Evolutionary conservation across 1,140 invertebrate species (phyloP).

Genomic region (Armadillidium nasatum): DNA sequence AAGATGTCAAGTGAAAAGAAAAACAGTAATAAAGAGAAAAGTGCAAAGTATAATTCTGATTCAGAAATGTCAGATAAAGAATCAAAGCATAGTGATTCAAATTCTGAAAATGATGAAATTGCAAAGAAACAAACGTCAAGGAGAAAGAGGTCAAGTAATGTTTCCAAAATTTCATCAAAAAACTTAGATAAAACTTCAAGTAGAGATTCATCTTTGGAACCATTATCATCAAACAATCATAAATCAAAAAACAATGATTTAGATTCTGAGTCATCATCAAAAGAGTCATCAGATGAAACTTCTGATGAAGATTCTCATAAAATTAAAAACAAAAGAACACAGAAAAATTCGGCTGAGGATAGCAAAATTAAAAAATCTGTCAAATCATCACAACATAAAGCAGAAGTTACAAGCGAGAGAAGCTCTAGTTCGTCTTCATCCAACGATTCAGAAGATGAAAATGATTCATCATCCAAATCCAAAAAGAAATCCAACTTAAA

Average conservation of each 20-base stretch:
- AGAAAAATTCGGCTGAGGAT: background rate
- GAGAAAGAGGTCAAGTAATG: background rate
- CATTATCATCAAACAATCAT: background rate
- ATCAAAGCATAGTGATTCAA: background rate
- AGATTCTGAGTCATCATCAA: background rate
- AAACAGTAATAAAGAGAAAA: background rate
- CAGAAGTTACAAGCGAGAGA: background rate
- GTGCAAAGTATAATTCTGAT: background rate
- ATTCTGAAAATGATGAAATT: background rate
- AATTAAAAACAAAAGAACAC: background rate
- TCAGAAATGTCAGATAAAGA: background rate
- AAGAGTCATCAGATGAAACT: background rate
- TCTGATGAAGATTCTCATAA: too few relatives aligned
- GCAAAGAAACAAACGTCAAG: background rate
- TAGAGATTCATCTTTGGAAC: background rate
- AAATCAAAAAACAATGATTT: background rate
- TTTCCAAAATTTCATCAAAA: background rate
- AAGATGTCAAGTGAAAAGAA: background rate
- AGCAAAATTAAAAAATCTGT: background rate
- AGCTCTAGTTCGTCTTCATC: background rate
- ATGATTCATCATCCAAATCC: background rate
- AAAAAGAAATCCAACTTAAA: background rate
- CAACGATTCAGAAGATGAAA: background rate
- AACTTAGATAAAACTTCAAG: background rate
- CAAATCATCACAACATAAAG: background rate